phyloP scores from a whole-genome alignment of 2,888 invertebrate genomes.

The Hemithea aestivaria region DNA sequence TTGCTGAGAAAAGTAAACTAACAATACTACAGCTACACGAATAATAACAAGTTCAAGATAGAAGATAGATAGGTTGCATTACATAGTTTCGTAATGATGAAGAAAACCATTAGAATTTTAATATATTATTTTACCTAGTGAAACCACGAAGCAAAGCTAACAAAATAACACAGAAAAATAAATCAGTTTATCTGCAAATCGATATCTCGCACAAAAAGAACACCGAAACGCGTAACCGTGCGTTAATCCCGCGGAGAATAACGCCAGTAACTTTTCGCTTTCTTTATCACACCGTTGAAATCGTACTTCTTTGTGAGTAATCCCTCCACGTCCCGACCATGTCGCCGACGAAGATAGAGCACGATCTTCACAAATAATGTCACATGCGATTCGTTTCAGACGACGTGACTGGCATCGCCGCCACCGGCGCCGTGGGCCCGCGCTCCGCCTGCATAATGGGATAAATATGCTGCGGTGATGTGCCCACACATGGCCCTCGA shows the following conservation, averaged over 20 bases:
- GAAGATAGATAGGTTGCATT: too few relatives aligned
- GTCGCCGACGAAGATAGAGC: constrained; percentile 79
- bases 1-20: too few relatives aligned
- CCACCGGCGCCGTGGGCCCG: constrained; percentile 40
- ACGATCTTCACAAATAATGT: constrained; percentile 80
- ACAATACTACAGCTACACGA: too few relatives aligned
- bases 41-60: too few relatives aligned
- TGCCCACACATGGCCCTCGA: constrained; percentile 74
- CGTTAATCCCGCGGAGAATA: constrained; percentile 70
- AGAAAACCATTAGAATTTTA: too few relatives aligned
- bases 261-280: constrained; percentile 69
- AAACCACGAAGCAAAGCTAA: too few relatives aligned
- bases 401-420: constrained; percentile 76
- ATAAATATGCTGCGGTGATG: constrained; percentile 77
- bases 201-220: constrained; percentile 41
- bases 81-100: too few relatives aligned
- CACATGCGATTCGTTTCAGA: constrained; percentile 79
- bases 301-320: constrained; percentile 79
- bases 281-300: constrained; percentile 76
- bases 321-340: constrained; percentile 75
- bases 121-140: too few relatives aligned
- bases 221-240: constrained; percentile 48
- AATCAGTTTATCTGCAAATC: constrained; percentile 3
- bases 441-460: constrained; percentile 76
- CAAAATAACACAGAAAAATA: too few relatives aligned